Conservation (phyloP, 2,888 invertebrate genomes). For the Drosophila lutescens region DNA sequence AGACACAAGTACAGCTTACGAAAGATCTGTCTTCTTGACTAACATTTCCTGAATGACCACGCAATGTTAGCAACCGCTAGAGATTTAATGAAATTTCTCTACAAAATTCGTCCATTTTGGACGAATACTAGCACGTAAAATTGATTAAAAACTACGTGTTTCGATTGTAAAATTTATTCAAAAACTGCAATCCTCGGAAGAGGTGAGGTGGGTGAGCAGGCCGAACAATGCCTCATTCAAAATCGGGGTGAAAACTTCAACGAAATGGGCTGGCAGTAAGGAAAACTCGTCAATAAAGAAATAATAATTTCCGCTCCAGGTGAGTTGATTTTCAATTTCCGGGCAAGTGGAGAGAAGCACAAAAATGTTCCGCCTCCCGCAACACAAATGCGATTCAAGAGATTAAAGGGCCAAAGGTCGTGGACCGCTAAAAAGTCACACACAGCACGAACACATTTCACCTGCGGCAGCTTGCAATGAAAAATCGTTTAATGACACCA, state of each 20-base stretch:
- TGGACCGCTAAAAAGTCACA: slow-evolving; percentile 64
- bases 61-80: slow-evolving; percentile 23
- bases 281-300: slow-evolving; percentile 70
- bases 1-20: slow-evolving; percentile 2
- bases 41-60: slow-evolving; percentile 2
- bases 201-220: not conserved
- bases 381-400: slow-evolving; percentile 27
- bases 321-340: slow-evolving; percentile 77
- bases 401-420: slow-evolving; percentile 70
- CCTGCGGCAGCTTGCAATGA: slow-evolving; percentile 83
- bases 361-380: slow-evolving; percentile 40
- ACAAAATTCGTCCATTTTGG: not conserved
- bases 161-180: slow-evolving; percentile 73
- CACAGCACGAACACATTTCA: slow-evolving; percentile 58
- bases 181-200: slow-evolving; percentile 25
- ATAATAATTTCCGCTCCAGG: slow-evolving; percentile 73
- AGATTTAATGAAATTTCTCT: slow-evolving; percentile 54
- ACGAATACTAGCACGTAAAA: slow-evolving; percentile 72
- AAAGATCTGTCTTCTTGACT: not conserved
- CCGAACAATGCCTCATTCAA: slow-evolving; percentile 25
- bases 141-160: slow-evolving; percentile 81
- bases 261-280: slow-evolving; percentile 9
- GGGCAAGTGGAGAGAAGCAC: slow-evolving; percentile 45
- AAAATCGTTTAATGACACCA: slow-evolving; percentile 84
- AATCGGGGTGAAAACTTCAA: slow-evolving; percentile 4